These are phyloP conservation scores for Megalops atlanticus DNA, from an alignment of 2,113 vertebrate species.

Conservation along the genomic window DNA sequence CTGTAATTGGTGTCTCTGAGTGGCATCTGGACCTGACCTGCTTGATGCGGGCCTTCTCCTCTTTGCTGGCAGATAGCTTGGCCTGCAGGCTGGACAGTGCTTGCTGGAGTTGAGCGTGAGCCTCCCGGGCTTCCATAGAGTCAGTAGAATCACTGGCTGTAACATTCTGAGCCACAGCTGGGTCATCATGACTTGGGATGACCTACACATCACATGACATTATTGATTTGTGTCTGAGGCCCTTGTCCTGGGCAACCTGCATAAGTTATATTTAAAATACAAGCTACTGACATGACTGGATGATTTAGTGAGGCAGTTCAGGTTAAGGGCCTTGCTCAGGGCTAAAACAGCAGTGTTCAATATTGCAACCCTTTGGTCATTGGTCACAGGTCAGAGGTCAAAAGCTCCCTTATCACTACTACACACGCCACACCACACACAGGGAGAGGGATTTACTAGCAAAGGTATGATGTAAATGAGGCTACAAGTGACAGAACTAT, in stretches of 20 bases:
- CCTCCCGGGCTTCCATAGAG: constrained; percentile 29
- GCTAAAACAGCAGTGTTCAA: no score
- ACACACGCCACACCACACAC: background rate
- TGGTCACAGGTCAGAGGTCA: no score
- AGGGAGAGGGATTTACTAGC: background rate
- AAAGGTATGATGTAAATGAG: background rate
- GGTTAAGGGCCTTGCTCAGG: background rate
- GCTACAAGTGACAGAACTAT: background rate
- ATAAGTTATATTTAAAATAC: no score
- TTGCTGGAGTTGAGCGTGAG: constrained; percentile 57
- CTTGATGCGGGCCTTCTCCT: constrained; percentile 72
- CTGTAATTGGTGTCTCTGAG: background rate
- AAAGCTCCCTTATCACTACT: no score
- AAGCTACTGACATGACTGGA: background rate
- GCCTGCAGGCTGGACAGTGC: constrained; percentile 62
- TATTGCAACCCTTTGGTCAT: no score
- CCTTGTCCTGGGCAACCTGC: no score
- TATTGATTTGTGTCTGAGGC: background rate
- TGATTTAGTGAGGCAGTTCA: background rate
- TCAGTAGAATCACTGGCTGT: background rate
- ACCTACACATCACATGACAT: background rate
- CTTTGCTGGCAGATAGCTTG: constrained; percentile 67
- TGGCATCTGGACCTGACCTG: constrained; percentile 55
- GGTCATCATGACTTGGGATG: background rate
- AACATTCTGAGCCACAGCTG: background rate